These are phyloP conservation scores for Lepidocolaptes lacrymiger DNA, from an alignment of 2,797 vertebrate genomes.

Conservation along the genomic window DNA sequence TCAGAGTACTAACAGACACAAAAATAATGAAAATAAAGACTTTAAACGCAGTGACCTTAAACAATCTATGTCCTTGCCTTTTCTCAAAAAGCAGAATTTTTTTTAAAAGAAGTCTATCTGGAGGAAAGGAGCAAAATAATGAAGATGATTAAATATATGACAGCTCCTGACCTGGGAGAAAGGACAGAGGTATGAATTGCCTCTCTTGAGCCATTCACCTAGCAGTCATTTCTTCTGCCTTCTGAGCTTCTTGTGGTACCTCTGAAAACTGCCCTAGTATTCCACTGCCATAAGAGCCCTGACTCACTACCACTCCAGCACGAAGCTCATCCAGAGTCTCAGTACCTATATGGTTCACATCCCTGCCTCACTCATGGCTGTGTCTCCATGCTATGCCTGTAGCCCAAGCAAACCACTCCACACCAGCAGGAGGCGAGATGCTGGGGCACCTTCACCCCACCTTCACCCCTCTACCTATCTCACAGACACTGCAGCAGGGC, in stretches of 20 bases:
- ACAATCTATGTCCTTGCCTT: neutral
- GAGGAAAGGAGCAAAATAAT: neutral
- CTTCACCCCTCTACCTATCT: accelerated
- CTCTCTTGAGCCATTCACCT: neutral
- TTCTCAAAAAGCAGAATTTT: neutral
- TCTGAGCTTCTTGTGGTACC: neutral
- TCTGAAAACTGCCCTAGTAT: neutral
- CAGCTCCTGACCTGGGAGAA: neutral
- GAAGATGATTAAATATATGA: neutral
- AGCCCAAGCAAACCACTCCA: accelerated
- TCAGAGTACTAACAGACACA: neutral
- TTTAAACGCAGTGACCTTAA: constrained; percentile 29
- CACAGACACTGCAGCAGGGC: neutral
- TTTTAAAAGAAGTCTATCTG: neutral
- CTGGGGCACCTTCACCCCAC: too few relatives aligned
- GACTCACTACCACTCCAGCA: accelerated
- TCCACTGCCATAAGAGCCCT: accelerated
- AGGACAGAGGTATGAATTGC: neutral
- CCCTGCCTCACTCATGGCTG: accelerated
- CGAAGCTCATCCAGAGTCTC: neutral
- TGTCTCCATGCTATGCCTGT: neutral
- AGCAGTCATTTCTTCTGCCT: neutral
- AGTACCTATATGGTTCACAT: accelerated
- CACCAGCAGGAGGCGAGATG: accelerated
- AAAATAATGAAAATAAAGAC: constrained; percentile 28